Percentiles rank a stretch among this genome's conserved stretches.
Conservation (phyloP, 2,888 invertebrate genomes). For the Noctua pronuba region DNA sequence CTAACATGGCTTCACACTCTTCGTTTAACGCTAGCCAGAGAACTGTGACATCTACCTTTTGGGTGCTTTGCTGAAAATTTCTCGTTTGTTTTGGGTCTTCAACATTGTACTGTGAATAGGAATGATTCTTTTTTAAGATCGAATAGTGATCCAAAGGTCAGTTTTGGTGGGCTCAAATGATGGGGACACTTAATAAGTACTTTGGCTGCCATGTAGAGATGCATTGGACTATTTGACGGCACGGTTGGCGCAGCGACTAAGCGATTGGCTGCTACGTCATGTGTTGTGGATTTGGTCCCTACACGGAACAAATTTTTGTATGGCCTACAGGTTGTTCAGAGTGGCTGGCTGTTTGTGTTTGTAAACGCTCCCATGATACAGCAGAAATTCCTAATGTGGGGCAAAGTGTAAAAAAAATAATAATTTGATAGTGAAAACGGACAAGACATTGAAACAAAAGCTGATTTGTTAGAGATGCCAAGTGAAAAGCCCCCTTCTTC, state of each 20-base stretch:
- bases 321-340: no score
- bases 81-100: not conserved
- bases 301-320: no score
- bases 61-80: constrained; percentile 1
- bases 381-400: no score
- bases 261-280: no score
- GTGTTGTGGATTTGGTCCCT: no score
- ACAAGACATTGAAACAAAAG: no score
- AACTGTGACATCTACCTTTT: constrained; percentile 75
- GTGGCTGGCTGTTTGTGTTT: no score
- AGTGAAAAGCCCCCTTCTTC: no score
- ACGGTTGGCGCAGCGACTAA: no score
- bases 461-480: no score
- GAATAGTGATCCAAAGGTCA: not conserved
- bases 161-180: not conserved
- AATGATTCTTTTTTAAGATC: not conserved
- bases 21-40: constrained; percentile 82
- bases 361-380: no score
- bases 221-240: not conserved
- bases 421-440: not conserved
- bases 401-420: no score
- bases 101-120: constrained; percentile 33
- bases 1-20: constrained; percentile 77
- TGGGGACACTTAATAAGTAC: not conserved
- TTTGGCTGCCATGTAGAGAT: not conserved